Percentiles rank a stretch among this genome's conserved stretches.
These are phyloP conservation scores for Podarcis muralis DNA, from an alignment of 2,113 vertebrate genomes.

Conservation along the genomic window DNA sequence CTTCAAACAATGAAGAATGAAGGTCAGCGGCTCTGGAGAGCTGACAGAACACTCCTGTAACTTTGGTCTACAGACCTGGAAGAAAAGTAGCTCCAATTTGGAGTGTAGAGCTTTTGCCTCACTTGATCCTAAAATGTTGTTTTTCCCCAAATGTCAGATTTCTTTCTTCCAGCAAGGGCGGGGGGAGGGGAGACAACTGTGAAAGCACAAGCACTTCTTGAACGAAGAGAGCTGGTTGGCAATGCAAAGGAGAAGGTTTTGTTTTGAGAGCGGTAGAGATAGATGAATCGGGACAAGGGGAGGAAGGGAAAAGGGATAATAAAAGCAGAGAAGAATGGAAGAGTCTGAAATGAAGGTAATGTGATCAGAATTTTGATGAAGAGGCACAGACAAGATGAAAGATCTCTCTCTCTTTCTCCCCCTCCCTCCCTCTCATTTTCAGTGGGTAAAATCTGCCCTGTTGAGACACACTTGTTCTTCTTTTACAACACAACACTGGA, in stretches of 20 bases:
- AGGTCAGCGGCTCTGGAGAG: slow-evolving; percentile 1
- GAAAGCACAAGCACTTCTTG: not conserved
- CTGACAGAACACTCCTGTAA: slow-evolving; percentile 22
- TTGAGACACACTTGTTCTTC: slow-evolving; percentile 56
- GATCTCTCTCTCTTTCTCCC: slow-evolving; percentile 42
- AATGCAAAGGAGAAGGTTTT: slow-evolving; percentile 47
- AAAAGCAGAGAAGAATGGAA: slow-evolving; percentile 52
- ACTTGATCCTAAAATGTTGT: slow-evolving; percentile 35
- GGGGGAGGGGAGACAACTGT: not conserved
- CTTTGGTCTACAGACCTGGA: not conserved
- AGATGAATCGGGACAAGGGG: slow-evolving; percentile 63
- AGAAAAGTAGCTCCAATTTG: slow-evolving; percentile 23
- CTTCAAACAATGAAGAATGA: slow-evolving; percentile 25
- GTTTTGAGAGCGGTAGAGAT: not conserved
- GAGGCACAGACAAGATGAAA: slow-evolving; percentile 76
- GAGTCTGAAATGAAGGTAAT: slow-evolving; percentile 71
- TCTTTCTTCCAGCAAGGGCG: slow-evolving; percentile 12
- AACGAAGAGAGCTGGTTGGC: slow-evolving; percentile 27
- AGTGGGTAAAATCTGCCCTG: slow-evolving; percentile 75
- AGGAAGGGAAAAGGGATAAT: slow-evolving; percentile 29
- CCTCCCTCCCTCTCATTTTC: slow-evolving; percentile 51
- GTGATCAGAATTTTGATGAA: slow-evolving; percentile 83
- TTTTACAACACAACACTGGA: slow-evolving; percentile 44
- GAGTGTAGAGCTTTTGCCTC: slow-evolving; percentile 34
- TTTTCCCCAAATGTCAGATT: slow-evolving; percentile 22